These are phyloP conservation scores for Eupeodes corollae DNA, from an alignment of 1,140 invertebrate genomes.

Conservation along the genomic window DNA sequence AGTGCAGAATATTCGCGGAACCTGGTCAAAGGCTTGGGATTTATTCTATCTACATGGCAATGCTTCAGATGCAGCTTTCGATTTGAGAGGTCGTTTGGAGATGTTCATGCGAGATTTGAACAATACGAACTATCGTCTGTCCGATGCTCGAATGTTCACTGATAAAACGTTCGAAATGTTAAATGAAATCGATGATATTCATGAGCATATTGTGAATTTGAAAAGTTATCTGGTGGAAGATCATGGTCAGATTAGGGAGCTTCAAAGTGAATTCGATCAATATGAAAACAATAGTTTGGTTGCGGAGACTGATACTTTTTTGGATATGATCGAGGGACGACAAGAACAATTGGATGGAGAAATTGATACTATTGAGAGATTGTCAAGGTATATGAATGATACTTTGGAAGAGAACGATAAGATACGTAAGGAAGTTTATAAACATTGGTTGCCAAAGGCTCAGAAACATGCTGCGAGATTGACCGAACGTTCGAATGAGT, in stretches of 20 bases:
- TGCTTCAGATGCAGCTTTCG: slow-evolving; percentile 27
- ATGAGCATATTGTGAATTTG: slow-evolving; percentile 34
- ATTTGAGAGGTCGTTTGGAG: slow-evolving; percentile 30
- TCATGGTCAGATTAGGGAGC: slow-evolving; percentile 16
- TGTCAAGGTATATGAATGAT: slow-evolving; percentile 14
- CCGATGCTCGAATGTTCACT: slow-evolving; percentile 23
- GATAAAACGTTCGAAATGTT: slow-evolving; percentile 38
- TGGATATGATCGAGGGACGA: slow-evolving; percentile 8
- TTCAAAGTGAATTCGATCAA: slow-evolving; percentile 10
- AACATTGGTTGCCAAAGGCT: slow-evolving; percentile 39
- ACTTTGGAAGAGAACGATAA: slow-evolving; percentile 15
- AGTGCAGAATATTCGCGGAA: slow-evolving; percentile 19
- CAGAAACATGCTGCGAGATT: slow-evolving; percentile 55
- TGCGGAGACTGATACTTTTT: slow-evolving; percentile 14
- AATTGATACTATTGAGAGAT: slow-evolving; percentile 6
- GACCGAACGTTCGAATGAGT: slow-evolving; percentile 48
- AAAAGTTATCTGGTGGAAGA: slow-evolving; percentile 22
- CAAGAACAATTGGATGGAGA: slow-evolving; percentile 9
- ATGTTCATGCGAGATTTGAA: slow-evolving; percentile 30
- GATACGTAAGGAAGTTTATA: slow-evolving; percentile 25
- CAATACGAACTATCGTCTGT: slow-evolving; percentile 25
- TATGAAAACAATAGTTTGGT: slow-evolving; percentile 19
- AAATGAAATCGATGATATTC: slow-evolving; percentile 36
- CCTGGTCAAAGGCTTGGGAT: slow-evolving; percentile 26
- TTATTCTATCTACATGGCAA: slow-evolving; percentile 27